phyloP scores from a whole-genome alignment of 2,113 vertebrate species.

The Otus sunia region DNA sequence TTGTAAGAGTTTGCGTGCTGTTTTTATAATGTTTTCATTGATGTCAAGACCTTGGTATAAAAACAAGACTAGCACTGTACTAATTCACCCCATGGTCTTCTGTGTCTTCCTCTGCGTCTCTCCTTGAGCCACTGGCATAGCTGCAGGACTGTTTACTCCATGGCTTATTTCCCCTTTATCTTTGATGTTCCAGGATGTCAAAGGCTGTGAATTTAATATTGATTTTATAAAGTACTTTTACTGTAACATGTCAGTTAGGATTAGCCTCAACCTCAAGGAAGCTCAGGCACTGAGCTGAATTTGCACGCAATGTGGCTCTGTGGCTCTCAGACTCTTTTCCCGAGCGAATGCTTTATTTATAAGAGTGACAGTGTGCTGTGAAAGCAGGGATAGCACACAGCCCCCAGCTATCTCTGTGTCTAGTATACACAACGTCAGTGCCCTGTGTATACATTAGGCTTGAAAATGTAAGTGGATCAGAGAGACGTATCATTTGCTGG shows the following conservation, averaged over 20 bases:
- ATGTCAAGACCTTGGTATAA: constrained; percentile 88
- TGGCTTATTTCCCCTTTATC: constrained; percentile 89
- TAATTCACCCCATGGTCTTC: constrained; percentile 78
- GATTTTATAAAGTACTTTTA: constrained; percentile 99
- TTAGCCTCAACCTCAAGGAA: constrained; percentile 85
- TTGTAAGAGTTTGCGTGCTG: constrained; percentile 80
- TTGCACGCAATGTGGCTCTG: constrained; percentile 90
- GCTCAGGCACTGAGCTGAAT: constrained; percentile 84
- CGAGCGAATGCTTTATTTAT: constrained; percentile 84
- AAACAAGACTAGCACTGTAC: constrained; percentile 85
- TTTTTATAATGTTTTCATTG: constrained; percentile 91
- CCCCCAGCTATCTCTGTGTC: constrained; percentile 76
- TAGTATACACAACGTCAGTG: constrained; percentile 76
- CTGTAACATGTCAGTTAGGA: constrained; percentile 95
- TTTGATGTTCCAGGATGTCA: constrained; percentile 89
- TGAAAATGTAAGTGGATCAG: constrained; percentile 81
- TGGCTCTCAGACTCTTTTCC: constrained; percentile 75
- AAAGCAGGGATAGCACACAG: constrained; percentile 76
- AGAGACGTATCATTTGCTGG: constrained; percentile 82
- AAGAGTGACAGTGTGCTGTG: constrained; percentile 79
- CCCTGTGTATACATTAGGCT: constrained; percentile 81
- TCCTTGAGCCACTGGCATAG: constrained; percentile 77
- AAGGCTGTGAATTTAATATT: constrained; percentile 98
- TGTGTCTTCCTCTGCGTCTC: constrained; percentile 63
- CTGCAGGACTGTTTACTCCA: constrained; percentile 87